Evolutionary conservation across 2,888 invertebrate genomes (phyloP).

Genomic region (Lobophora halterata): DNA sequence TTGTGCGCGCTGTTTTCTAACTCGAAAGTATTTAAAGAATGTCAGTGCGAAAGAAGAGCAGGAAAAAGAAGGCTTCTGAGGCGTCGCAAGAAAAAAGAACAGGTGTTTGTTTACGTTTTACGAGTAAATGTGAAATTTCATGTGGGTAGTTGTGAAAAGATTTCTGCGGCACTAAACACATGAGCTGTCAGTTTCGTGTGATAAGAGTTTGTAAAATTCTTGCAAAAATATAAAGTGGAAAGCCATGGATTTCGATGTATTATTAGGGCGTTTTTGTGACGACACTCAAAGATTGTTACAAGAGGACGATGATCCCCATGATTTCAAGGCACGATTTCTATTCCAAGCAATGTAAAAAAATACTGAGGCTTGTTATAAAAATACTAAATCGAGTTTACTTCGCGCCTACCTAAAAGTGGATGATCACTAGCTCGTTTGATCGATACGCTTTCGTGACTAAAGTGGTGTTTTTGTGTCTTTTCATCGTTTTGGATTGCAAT

Average conservation of each 20-base stretch:
- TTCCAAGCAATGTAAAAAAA: too few relatives aligned
- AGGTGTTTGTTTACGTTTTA: slow-evolving; percentile 40
- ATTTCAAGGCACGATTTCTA: slow-evolving; percentile 20
- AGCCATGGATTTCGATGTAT: slow-evolving; percentile 24
- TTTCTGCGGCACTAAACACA: slow-evolving; percentile 2
- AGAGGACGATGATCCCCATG: slow-evolving; percentile 20
- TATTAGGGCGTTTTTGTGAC: slow-evolving; percentile 25
- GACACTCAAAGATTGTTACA: slow-evolving; percentile 23
- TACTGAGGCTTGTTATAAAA: too few relatives aligned
- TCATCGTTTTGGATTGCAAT: background rate
- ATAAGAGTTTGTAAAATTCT: slow-evolving; percentile 7
- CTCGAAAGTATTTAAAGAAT: slow-evolving; percentile 66
- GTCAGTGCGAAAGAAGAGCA: slow-evolving; percentile 77
- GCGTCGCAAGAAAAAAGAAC: slow-evolving; percentile 50
- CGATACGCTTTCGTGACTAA: slow-evolving; percentile 3
- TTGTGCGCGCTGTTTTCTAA: slow-evolving; percentile 71
- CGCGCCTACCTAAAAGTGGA: background rate
- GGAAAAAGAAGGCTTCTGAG: slow-evolving; percentile 72
- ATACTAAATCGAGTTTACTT: too few relatives aligned
- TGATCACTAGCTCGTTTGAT: background rate
- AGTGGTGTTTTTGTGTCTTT: background rate
- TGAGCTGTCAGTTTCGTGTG: slow-evolving; percentile 6
- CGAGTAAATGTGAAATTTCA: background rate
- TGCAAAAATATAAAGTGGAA: slow-evolving; percentile 26
- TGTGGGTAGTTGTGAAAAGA: slow-evolving; percentile 35